phyloP scores from a whole-genome alignment of 2,797 vertebrate genomes.

The Clamator glandarius region DNA sequence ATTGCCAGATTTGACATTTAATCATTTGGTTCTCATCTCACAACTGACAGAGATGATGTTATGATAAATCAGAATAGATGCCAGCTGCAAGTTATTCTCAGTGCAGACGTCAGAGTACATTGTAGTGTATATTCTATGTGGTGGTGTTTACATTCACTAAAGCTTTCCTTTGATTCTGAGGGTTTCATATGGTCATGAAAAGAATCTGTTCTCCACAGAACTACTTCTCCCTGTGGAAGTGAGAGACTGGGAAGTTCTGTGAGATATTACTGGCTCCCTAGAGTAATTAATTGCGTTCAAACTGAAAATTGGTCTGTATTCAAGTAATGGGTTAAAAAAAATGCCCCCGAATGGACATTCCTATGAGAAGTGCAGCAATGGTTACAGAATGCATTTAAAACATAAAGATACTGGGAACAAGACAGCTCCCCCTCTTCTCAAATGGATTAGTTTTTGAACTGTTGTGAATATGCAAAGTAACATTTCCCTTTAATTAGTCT shows the following conservation, averaged over 20 bases:
- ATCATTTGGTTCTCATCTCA: slow-evolving; percentile 60
- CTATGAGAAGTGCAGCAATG: neutral
- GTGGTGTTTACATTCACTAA: slow-evolving; percentile 53
- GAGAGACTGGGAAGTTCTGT: neutral
- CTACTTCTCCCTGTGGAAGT: neutral
- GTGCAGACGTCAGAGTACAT: slow-evolving; percentile 55
- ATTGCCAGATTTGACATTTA: slow-evolving; percentile 41
- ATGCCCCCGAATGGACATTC: neutral
- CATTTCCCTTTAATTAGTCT: neutral
- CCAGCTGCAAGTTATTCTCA: slow-evolving; percentile 73
- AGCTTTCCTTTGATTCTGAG: slow-evolving; percentile 56
- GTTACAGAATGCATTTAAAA: neutral
- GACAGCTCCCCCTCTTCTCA: neutral
- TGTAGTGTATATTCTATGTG: slow-evolving; percentile 1
- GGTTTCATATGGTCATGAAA: slow-evolving; percentile 39
- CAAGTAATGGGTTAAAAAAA: neutral
- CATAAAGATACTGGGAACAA: neutral
- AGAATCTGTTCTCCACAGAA: slow-evolving; percentile 6
- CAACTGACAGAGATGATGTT: slow-evolving; percentile 52
- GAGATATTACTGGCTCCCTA: neutral
- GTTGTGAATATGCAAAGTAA: neutral
- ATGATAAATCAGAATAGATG: slow-evolving; percentile 65
- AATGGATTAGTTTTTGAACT: neutral
- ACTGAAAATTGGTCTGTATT: neutral
- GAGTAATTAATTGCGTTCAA: neutral